Percentiles rank a stretch among this genome's conserved stretches.
Conservation (phyloP, 2,797 vertebrate genomes). For the Gobionotothen gibberifrons region DNA sequence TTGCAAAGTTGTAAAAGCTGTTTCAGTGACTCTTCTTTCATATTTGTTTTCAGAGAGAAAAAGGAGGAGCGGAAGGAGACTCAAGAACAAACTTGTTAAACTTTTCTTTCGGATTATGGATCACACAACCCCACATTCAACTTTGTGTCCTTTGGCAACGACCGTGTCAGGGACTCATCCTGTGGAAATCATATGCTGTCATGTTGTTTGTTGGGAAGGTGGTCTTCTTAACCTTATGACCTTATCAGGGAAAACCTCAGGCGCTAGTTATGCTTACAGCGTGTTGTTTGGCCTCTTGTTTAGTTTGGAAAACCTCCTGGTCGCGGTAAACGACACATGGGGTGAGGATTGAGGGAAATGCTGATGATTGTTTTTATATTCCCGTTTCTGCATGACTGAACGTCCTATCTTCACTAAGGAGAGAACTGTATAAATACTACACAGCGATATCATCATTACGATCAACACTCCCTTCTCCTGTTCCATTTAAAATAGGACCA, state of each 20-base stretch:
- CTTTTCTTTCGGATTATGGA: conserved; percentile 31
- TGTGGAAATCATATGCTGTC: conserved; percentile 36
- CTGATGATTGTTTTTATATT: conserved; percentile 60
- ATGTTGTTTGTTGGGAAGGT: conserved; percentile 22
- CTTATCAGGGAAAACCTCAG: conserved; percentile 41
- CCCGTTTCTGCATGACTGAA: conserved; percentile 57
- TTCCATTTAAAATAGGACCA: conserved; percentile 64
- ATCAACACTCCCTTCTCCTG: conserved; percentile 62
- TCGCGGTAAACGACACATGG: conserved; percentile 49
- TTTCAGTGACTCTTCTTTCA: conserved; percentile 5
- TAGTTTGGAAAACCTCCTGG: conserved; percentile 63
- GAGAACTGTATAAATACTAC: conserved; percentile 60
- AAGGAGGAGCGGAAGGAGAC: conserved; percentile 44
- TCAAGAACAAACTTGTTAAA: conserved; percentile 52
- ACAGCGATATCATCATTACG: conserved; percentile 61
- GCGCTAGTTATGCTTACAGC: conserved; percentile 25
- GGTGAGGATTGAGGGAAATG: conserved; percentile 53
- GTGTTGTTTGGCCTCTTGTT: conserved; percentile 55
- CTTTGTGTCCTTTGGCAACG: conserved; percentile 4
- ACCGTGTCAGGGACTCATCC: conserved; percentile 30
- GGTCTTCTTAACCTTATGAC: conserved; percentile 52
- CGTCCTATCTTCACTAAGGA: conserved; percentile 34
- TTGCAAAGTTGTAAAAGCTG: not conserved
- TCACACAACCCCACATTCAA: not conserved
- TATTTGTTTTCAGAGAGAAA: conserved; percentile 64